Conservation (phyloP, 2,797 vertebrate species). For the Sebastes steindachneri region DNA sequence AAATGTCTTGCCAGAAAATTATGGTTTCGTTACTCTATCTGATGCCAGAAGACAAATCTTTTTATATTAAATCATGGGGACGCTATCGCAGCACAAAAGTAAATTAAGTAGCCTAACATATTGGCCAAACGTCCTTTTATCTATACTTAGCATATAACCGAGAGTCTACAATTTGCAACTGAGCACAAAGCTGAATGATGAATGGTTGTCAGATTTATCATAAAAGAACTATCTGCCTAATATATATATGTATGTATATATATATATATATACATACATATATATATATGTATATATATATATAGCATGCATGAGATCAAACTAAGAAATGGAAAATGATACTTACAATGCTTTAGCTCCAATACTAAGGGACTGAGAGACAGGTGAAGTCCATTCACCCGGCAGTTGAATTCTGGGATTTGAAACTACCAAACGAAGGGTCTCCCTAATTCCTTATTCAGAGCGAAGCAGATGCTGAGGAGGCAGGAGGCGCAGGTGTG, state of each 20-base stretch:
- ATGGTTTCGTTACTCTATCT: neutral
- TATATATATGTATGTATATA: neutral
- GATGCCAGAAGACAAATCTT: neutral
- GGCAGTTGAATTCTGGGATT: neutral
- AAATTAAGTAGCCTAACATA: neutral
- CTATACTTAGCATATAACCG: neutral
- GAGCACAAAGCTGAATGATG: neutral
- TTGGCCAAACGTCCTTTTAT: neutral
- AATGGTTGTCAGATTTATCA: neutral
- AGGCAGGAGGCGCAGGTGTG: conserved; percentile 61
- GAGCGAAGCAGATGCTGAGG: conserved; percentile 34
- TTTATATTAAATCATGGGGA: neutral
- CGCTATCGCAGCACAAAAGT: neutral
- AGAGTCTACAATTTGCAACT: neutral
- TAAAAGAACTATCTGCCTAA: neutral
- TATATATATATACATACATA: neutral
- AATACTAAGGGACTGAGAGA: neutral
- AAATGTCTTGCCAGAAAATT: neutral
- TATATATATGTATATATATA: no score
- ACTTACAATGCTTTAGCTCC: conserved; percentile 52
- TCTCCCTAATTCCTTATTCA: conserved; percentile 28
- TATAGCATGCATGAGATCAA: neutral
- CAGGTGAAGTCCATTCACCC: conserved; percentile 53
- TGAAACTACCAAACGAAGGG: conserved; percentile 9
- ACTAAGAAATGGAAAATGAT: neutral